Evolutionary conservation across 2,113 vertebrate genomes (phyloP).

Genomic region (Arothron firmamentum): DNA sequence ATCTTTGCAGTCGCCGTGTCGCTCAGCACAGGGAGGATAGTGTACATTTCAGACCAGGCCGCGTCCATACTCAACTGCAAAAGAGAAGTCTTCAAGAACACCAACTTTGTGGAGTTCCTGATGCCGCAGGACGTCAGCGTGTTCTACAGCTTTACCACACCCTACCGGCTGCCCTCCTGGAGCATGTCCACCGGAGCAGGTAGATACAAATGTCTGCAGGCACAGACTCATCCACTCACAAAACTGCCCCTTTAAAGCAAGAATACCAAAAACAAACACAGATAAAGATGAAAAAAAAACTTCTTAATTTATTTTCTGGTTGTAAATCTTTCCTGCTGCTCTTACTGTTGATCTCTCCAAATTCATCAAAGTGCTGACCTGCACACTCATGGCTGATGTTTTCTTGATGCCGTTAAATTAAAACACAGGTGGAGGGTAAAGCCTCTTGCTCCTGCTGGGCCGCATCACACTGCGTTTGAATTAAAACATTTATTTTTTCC

Average conservation of each 20-base stretch:
- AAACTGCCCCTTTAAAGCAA: neutral
- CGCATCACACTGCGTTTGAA: conserved; percentile 28
- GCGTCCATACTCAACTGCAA: conserved; percentile 85
- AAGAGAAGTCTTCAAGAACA: conserved; percentile 79
- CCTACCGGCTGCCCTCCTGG: conserved; percentile 88
- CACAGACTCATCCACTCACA: neutral
- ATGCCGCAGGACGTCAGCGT: conserved; percentile 90
- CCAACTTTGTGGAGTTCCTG: conserved; percentile 94
- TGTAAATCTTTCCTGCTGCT: too few species aligned
- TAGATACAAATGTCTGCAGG: conserved; percentile 36
- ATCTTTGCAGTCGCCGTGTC: conserved; percentile 93
- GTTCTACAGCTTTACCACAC: conserved; percentile 92
- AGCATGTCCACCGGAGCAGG: conserved; percentile 84
- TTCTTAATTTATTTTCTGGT: too few species aligned
- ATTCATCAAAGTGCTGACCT: neutral
- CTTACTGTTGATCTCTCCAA: too few species aligned
- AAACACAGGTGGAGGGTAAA: neutral
- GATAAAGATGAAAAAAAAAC: too few species aligned
- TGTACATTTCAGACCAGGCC: conserved; percentile 92
- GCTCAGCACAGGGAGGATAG: conserved; percentile 86
- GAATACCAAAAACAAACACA: too few species aligned
- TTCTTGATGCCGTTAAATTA: conserved; percentile 14
- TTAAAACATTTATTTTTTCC: conserved; percentile 35
- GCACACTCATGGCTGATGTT: neutral
- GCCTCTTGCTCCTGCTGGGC: neutral